Conservation (phyloP, 2,113 vertebrate species). For the Elachura formosa region DNA sequence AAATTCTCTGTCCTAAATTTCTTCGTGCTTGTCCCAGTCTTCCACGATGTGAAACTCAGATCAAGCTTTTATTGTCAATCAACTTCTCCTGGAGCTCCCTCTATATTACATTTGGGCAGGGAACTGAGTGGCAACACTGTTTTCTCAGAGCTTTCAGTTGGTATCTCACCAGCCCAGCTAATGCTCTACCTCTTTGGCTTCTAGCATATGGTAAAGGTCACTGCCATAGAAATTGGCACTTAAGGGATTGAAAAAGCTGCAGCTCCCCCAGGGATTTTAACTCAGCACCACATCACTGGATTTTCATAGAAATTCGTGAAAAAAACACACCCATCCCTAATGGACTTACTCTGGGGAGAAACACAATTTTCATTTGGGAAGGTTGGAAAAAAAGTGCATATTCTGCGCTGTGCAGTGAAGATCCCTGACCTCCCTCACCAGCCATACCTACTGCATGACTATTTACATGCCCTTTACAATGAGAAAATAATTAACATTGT, state of each 20-base stretch:
- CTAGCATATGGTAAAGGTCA: neutral
- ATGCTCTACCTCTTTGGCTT: neutral
- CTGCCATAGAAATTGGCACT: neutral
- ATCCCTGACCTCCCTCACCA: neutral
- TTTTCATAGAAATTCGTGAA: neutral
- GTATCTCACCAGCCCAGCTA: too few relatives aligned
- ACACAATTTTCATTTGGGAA: neutral
- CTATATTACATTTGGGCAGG: neutral
- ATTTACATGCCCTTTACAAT: accelerated
- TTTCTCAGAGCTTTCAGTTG: neutral
- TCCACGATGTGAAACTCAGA: neutral
- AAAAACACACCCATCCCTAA: neutral
- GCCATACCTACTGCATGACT: neutral
- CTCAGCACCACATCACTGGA: neutral
- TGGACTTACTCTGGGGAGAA: neutral
- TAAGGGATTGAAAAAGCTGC: neutral
- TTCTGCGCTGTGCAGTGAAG: neutral
- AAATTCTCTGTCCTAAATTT: neutral
- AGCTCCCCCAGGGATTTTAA: neutral
- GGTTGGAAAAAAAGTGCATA: neutral
- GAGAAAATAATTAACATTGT: neutral
- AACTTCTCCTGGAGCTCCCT: neutral
- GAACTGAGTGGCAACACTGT: neutral
- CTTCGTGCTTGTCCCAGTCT: neutral
- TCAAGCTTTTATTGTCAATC: neutral